Conservation (phyloP, 2,797 vertebrate species). For the Tamandua tetradactyla region DNA sequence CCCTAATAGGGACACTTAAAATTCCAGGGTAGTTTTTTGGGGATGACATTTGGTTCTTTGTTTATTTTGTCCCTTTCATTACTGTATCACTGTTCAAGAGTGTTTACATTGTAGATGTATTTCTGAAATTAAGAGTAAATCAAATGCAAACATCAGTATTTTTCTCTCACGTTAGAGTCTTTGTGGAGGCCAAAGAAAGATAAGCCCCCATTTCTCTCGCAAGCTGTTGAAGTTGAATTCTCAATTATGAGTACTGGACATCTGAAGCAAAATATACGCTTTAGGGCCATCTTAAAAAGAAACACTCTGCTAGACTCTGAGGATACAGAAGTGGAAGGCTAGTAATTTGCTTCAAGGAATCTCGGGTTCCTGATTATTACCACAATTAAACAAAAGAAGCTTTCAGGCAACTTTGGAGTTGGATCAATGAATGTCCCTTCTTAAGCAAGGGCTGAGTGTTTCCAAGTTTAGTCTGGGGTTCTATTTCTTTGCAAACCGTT, state of each 20-base stretch:
- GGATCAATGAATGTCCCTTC: neutral
- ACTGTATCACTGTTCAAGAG: neutral
- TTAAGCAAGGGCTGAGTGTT: neutral
- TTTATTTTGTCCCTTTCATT: conserved; percentile 32
- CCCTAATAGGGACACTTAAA: neutral
- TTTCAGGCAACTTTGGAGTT: neutral
- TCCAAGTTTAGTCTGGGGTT: neutral
- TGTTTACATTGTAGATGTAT: neutral
- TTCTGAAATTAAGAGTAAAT: conserved; percentile 52
- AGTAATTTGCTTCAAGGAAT: neutral
- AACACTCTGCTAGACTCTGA: neutral
- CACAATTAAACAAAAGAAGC: neutral
- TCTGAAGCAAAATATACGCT: neutral
- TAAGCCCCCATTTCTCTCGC: neutral
- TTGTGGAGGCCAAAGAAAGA: conserved; percentile 13
- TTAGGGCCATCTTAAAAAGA: neutral
- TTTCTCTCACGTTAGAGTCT: neutral
- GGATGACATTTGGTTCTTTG: neutral
- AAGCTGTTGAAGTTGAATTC: neutral
- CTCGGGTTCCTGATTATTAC: neutral
- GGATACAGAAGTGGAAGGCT: neutral
- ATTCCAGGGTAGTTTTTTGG: conserved; percentile 15
- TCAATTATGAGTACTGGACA: neutral
- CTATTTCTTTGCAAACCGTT: neutral
- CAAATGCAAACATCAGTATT: neutral